phyloP scores from a whole-genome alignment of 2,113 vertebrate genomes.

The Lophotis ruficrista region DNA sequence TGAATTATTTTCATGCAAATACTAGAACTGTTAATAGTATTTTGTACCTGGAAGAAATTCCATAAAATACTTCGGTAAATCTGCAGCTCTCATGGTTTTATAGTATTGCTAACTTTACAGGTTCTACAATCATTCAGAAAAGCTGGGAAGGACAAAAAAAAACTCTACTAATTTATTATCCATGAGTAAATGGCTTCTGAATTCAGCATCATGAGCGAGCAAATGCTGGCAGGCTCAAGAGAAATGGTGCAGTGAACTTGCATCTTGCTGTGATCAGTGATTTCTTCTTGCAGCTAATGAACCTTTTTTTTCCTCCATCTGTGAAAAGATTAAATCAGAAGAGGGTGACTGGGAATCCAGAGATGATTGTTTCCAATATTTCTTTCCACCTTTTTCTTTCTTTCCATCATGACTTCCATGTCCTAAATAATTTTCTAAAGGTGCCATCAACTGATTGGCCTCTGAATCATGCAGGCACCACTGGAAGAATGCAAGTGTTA shows the following conservation, averaged over 20 bases:
- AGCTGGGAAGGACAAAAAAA: background rate
- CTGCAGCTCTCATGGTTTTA: background rate
- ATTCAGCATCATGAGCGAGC: background rate
- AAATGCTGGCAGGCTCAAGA: background rate
- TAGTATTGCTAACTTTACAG: background rate
- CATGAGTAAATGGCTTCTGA: background rate
- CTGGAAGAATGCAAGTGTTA: background rate
- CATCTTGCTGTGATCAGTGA: background rate
- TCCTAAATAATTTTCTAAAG: background rate
- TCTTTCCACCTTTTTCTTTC: background rate
- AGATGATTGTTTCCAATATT: background rate
- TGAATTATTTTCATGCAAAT: background rate
- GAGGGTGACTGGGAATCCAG: background rate
- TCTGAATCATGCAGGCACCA: background rate
- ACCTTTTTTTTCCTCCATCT: background rate
- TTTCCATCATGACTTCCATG: background rate
- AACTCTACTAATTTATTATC: background rate
- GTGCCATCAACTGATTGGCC: background rate
- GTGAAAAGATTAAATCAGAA: background rate
- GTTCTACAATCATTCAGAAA: background rate
- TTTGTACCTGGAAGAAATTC: background rate
- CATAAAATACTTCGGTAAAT: background rate
- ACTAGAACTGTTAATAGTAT: background rate
- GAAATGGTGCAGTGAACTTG: fast-evolving
- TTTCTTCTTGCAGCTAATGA: background rate